These are phyloP conservation scores for Solea senegalensis DNA, from an alignment of 2,113 vertebrate species.

Conservation along the genomic window DNA sequence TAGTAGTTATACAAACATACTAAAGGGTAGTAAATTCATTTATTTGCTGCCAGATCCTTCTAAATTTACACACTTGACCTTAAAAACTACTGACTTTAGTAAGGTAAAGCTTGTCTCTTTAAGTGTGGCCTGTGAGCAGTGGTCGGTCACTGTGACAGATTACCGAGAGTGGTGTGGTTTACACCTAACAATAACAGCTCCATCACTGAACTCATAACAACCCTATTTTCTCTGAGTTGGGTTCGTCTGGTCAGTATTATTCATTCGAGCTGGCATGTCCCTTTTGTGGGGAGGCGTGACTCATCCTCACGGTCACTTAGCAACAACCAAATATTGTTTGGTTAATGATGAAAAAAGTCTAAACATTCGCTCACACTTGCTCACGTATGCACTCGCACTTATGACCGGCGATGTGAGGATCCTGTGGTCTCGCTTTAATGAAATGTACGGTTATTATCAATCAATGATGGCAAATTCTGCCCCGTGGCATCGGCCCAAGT, in stretches of 20 bases:
- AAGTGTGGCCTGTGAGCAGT: conserved; percentile 12
- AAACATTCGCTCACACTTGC: conserved; percentile 36
- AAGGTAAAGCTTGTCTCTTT: conserved; percentile 14
- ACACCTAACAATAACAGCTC: conserved; percentile 70
- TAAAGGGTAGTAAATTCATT: too few species aligned
- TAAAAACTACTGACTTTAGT: conserved; percentile 32
- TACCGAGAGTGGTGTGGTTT: conserved; percentile 59
- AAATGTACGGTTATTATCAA: conserved; percentile 54
- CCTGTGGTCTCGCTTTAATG: conserved; percentile 19
- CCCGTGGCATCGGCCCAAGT: conserved; percentile 47
- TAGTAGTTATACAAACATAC: too few species aligned
- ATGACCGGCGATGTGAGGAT: background rate
- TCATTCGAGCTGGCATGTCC: conserved; percentile 70
- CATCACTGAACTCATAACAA: conserved; percentile 73
- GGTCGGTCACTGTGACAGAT: conserved; percentile 44
- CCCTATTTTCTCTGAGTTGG: conserved; percentile 57
- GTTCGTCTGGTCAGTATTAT: conserved; percentile 72
- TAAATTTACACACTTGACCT: too few species aligned
- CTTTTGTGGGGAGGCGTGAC: conserved; percentile 62
- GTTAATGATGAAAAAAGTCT: conserved; percentile 48
- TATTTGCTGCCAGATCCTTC: too few species aligned
- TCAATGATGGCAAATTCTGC: conserved; percentile 62
- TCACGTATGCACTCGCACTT: conserved; percentile 3
- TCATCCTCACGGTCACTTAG: conserved; percentile 77
- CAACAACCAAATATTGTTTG: conserved; percentile 81